Base-by-base conservation (phyloP, 2,888 invertebrate species). In the Aporophyla nigra region DNA sequence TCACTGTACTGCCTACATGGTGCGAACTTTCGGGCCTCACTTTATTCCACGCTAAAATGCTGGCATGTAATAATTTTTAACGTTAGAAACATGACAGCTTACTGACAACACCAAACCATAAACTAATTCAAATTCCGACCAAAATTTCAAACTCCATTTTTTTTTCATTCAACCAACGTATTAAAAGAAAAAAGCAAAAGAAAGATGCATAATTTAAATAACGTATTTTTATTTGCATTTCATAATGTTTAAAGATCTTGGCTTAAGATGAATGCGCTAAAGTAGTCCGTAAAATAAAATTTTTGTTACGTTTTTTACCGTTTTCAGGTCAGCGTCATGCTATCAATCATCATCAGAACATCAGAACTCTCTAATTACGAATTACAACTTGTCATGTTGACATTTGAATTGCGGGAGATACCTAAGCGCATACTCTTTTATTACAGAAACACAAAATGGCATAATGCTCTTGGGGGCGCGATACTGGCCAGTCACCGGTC, bases 401-500 rank as follows among this genome's bases (percentile, higher is more conserved):
- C 10, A 14, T 16, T 33, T 51, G 1, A 33, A 51, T 51, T 51
- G 12, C 1, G 5, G 21, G 5, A 16, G 3, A 4, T 14, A n/a
- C 5, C 0, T 21, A 21, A 21, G 3, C 3, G 7, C 5, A 16
- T 19, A 0, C 5, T 16, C 9, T 3, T 33, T 46, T 24, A 24
- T 46, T n/a, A 76, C n/a, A 80, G 72, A 63, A 33, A 24, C 24
- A 10, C 21, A n/a, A 40, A 71, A 74, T 61, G 33, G 58, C 62
- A 49, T 56, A 72, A 40, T 58, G 40, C 71, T 69, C 24, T 61
- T 40, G 59, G 65, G 51, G 54, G 16, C 33, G 40, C 70, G 72
- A 69, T 70, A 73, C 77, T 78, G 71, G 51, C 68, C 61, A 76
- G 78, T 62, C 33, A 53, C 40, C 66, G 62, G 51, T 66, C 69